Evolutionary conservation across 2,797 vertebrate species (phyloP).

Genomic region (Galago senegalensis): DNA sequence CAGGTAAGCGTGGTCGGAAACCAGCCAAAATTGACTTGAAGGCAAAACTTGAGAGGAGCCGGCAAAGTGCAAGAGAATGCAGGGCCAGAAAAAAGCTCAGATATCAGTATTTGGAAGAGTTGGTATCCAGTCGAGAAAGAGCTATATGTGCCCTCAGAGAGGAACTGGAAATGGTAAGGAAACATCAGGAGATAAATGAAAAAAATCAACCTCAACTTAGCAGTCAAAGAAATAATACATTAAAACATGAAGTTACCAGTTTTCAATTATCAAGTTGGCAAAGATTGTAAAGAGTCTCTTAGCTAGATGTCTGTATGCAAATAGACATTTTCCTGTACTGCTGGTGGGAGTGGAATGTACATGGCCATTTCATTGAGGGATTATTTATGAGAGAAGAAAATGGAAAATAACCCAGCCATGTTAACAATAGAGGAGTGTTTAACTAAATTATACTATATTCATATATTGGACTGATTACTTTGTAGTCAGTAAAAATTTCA

Average conservation of each 20-base stretch:
- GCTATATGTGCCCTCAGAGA: conserved; percentile 98
- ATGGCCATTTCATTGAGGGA: background rate
- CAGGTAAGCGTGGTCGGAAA: conserved; percentile 97
- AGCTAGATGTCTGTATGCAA: background rate
- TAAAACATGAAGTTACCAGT: background rate
- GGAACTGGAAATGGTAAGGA: conserved; percentile 97
- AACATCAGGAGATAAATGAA: background rate
- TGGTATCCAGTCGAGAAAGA: conserved; percentile 97
- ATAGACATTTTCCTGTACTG: background rate
- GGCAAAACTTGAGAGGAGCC: conserved; percentile 97
- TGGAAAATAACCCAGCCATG: background rate
- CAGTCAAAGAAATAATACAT: background rate
- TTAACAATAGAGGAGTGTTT: background rate
- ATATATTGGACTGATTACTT: background rate
- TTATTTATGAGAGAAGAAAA: conserved; percentile 26
- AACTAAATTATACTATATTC: background rate
- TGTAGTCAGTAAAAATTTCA: conserved; percentile 36
- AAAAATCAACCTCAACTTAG: background rate
- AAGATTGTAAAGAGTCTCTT: background rate
- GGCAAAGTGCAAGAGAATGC: conserved; percentile 98
- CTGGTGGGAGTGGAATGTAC: background rate
- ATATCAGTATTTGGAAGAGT: conserved; percentile 98
- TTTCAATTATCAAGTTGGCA: background rate
- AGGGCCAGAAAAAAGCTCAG: conserved; percentile 97
- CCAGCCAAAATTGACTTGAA: conserved; percentile 99